Conservation (phyloP, 2,113 vertebrate genomes). For the Protomyctophum bolini region DNA sequence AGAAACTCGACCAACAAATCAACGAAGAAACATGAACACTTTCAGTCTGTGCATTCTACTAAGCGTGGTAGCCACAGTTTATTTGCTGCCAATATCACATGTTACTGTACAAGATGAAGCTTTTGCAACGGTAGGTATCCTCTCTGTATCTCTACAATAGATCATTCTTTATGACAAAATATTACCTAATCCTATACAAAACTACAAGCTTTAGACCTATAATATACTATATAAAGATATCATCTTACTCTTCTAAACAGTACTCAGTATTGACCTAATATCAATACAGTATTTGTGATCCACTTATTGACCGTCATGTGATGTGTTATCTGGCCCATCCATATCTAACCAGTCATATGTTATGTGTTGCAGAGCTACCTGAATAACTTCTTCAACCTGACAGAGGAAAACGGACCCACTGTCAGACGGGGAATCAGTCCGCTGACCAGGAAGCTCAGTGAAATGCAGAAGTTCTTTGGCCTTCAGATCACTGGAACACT, state of each 20-base stretch:
- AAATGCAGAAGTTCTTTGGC: conserved; percentile 86
- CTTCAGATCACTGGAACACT: conserved; percentile 79
- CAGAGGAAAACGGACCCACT: conserved; percentile 25
- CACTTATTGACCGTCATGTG: no score
- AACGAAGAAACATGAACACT: conserved; percentile 65
- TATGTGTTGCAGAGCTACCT: conserved; percentile 66
- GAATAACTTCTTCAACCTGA: conserved; percentile 73
- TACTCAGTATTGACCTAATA: no score
- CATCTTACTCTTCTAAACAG: no score
- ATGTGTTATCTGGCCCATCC: background rate
- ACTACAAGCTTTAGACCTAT: no score
- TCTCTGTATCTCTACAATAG: background rate
- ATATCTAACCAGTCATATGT: background rate
- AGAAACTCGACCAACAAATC: conserved; percentile 10
- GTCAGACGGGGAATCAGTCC: conserved; percentile 26
- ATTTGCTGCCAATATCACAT: conserved; percentile 55
- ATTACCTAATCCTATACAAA: no score
- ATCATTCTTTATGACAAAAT: no score
- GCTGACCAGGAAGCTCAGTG: conserved; percentile 68
- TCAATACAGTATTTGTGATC: no score
- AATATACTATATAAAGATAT: no score
- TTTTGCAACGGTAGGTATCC: conserved; percentile 67
- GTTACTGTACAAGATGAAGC: conserved; percentile 38
- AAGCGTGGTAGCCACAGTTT: conserved; percentile 45
- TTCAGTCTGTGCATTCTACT: conserved; percentile 53